phyloP scores from a whole-genome alignment of 2,797 vertebrate genomes.

The Pipistrellus pipistrellus region DNA sequence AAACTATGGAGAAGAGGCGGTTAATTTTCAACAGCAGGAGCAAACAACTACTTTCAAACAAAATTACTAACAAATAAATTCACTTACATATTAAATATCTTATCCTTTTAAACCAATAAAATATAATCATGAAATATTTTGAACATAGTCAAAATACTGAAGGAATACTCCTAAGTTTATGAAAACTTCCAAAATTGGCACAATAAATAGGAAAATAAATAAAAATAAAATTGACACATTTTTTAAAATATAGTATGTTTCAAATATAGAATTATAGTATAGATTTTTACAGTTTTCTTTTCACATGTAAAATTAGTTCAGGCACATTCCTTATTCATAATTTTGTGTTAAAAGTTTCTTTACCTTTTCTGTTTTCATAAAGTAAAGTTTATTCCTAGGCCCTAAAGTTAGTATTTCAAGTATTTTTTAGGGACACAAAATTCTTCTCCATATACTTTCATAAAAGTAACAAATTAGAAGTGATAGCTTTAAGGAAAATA shows the following conservation, averaged over 20 bases:
- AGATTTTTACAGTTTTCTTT: slow-evolving; percentile 31
- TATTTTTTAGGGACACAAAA: background rate
- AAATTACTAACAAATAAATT: slow-evolving; percentile 41
- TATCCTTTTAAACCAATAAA: background rate
- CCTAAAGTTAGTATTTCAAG: slow-evolving; percentile 15
- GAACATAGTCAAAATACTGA: background rate
- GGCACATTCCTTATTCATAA: background rate
- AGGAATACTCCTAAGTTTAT: background rate
- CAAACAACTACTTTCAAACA: background rate
- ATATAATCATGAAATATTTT: slow-evolving; percentile 31
- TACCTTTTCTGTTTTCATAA: slow-evolving; percentile 6
- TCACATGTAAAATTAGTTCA: slow-evolving; percentile 16
- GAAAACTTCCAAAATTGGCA: slow-evolving; percentile 42
- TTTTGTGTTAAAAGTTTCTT: slow-evolving; percentile 16
- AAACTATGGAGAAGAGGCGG: background rate
- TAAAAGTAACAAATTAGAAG: slow-evolving; percentile 47
- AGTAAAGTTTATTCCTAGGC: background rate
- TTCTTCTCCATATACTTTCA: slow-evolving; percentile 39
- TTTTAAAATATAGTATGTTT: background rate
- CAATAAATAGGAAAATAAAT: background rate
- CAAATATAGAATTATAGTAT: background rate
- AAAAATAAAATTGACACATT: slow-evolving; percentile 33
- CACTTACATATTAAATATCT: slow-evolving; percentile 41
- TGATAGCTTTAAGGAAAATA: slow-evolving; percentile 38
- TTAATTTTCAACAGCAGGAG: background rate